A percentile compares a stretch with the other conserved stretches of the same genome.
phyloP scores from a whole-genome alignment of 2,888 invertebrate genomes.

The Scotopteryx bipunctaria region DNA sequence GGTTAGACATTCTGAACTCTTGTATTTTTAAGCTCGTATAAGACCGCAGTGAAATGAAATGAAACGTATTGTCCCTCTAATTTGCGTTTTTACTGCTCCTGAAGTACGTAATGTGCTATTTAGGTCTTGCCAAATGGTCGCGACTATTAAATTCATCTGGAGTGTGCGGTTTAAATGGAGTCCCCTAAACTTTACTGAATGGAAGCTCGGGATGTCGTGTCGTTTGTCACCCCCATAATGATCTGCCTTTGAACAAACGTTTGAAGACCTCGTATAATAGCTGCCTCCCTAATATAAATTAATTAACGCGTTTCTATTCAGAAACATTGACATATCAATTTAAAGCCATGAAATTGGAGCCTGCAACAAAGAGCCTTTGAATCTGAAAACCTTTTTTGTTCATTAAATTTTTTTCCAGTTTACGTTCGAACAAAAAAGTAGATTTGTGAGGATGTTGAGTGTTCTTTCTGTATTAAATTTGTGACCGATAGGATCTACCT shows the following conservation, averaged over 20 bases:
- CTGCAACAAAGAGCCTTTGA: constrained; percentile 32
- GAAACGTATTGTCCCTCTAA: constrained; percentile 12
- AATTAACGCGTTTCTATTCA: constrained; percentile 41
- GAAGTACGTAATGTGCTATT: constrained; percentile 21
- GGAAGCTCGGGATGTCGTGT: constrained; percentile 46
- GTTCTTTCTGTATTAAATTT: constrained; percentile 11
- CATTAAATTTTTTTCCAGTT: constrained; percentile 30
- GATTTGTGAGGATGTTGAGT: constrained; percentile 30
- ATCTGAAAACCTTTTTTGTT: constrained; percentile 32
- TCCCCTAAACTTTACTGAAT: constrained; percentile 51
- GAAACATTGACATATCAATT: constrained; percentile 40
- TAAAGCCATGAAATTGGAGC: constrained; percentile 34
- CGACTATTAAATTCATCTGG: constrained; percentile 52
- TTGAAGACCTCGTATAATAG: constrained; percentile 32
- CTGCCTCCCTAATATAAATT: constrained; percentile 37
- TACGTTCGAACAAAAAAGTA: constrained; percentile 32
- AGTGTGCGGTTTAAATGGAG: constrained; percentile 44
- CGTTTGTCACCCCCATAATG: constrained; percentile 53
- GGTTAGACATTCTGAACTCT: constrained; percentile 23
- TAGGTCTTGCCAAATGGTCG: constrained; percentile 43
- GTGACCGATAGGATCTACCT: constrained; percentile 1
- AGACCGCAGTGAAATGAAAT: constrained; percentile 7
- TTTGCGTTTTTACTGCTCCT: constrained; percentile 23
- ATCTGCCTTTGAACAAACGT: constrained; percentile 43
- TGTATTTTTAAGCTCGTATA: constrained; percentile 19